These are phyloP conservation scores for Trematomus bernacchii DNA, from an alignment of 2,797 vertebrate species.

Conservation along the genomic window DNA sequence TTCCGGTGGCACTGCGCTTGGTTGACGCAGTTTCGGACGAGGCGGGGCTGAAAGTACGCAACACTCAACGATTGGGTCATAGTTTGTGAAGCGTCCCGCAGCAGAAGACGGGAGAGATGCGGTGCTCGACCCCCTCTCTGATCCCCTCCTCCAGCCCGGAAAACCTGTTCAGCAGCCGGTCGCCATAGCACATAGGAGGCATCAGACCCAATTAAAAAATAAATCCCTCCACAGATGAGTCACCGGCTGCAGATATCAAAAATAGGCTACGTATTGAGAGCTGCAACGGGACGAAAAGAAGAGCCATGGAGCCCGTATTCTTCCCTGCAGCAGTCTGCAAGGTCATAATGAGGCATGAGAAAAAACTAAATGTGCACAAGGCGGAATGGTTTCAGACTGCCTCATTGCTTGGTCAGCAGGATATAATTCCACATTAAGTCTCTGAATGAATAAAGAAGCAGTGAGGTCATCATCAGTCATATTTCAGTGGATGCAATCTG, in stretches of 20 bases:
- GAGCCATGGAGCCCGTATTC: not conserved
- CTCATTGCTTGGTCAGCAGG: not conserved
- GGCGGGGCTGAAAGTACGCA: slow-evolving; percentile 78
- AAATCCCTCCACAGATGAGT: slow-evolving; percentile 31
- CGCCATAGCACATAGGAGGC: not conserved
- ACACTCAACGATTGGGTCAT: slow-evolving; percentile 71
- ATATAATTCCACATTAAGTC: not conserved
- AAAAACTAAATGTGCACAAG: not conserved
- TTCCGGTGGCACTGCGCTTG: slow-evolving; percentile 32
- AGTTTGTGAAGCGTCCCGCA: slow-evolving; percentile 80
- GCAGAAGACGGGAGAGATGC: slow-evolving; percentile 48
- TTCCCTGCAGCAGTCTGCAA: slow-evolving; percentile 54
- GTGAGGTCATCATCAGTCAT: not conserved
- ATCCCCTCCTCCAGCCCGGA: slow-evolving; percentile 11
- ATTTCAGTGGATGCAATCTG: not conserved
- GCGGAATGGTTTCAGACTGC: not conserved
- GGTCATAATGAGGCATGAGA: slow-evolving; percentile 30
- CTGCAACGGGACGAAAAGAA: slow-evolving; percentile 4
- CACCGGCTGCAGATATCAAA: slow-evolving; percentile 28
- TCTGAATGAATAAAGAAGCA: not conserved
- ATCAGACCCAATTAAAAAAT: not conserved
- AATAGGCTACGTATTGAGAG: not conserved
- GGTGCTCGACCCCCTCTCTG: not conserved
- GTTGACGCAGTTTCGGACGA: slow-evolving; percentile 52
- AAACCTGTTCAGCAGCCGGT: slow-evolving; percentile 7